A percentile compares a stretch with the other conserved stretches of the same genome.
Evolutionary conservation across 2,888 invertebrate genomes (phyloP).

Genomic region (Stenchaetothrips biformis): DNA sequence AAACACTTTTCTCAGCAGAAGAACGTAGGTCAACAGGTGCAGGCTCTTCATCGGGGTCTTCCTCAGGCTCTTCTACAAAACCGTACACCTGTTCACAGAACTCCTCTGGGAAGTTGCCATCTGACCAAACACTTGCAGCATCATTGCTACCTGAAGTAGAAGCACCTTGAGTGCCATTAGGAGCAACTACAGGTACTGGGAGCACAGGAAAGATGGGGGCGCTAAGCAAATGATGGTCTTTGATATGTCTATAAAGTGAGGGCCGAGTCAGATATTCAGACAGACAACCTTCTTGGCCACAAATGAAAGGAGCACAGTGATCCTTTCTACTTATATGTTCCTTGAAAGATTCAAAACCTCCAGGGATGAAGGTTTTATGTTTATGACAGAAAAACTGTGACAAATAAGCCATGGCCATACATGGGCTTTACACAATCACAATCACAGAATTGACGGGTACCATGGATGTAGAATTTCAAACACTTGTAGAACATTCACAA

Average conservation of each 20-base stretch:
- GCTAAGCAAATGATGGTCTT: not conserved
- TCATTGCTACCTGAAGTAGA: not conserved
- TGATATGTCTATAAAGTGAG: not conserved
- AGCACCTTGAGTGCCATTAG: not conserved
- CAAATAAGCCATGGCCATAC: no score
- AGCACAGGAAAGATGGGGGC: not conserved
- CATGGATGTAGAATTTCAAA: no score
- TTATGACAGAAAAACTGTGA: not conserved
- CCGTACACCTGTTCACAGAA: not conserved
- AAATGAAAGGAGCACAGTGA: not conserved
- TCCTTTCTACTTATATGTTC: not conserved
- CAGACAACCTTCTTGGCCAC: not conserved
- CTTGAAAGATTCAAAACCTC: not conserved
- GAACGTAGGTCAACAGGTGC: not conserved
- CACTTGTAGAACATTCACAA: no score
- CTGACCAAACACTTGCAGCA: not conserved
- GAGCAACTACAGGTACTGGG: not conserved
- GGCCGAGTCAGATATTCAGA: not conserved
- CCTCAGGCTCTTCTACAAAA: not conserved
- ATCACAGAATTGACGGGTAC: no score
- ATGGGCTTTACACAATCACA: no score
- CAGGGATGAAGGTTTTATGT: not conserved
- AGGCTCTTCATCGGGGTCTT: not conserved
- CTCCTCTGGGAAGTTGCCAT: not conserved
- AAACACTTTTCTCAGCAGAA: not conserved